These are phyloP conservation scores for Zaprionus lineosus DNA, from an alignment of 2,888 invertebrate genomes.

Conservation along the genomic window DNA sequence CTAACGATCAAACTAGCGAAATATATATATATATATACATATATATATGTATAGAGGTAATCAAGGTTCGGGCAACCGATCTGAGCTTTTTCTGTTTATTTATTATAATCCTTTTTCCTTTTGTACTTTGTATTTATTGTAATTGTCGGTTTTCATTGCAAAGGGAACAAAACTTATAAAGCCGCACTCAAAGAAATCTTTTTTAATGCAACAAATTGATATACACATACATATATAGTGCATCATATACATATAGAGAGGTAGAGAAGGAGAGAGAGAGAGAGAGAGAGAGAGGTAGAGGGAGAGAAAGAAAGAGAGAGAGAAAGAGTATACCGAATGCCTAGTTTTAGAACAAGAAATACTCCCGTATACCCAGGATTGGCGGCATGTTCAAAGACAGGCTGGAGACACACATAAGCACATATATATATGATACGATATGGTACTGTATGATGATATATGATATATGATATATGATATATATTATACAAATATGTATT, in stretches of 20 bases:
- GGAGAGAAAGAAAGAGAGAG: too few species aligned
- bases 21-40: not conserved
- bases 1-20: not conserved
- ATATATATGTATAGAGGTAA: conserved; percentile 15
- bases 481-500: conserved; percentile 38
- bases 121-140: conserved; percentile 15
- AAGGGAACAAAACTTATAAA: conserved; percentile 63
- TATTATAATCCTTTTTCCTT: not conserved
- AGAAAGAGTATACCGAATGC: conserved; percentile 12
- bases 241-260: conserved; percentile 24
- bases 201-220: conserved; percentile 32
- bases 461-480: conserved; percentile 25
- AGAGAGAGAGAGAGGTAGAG: too few species aligned
- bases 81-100: conserved; percentile 1
- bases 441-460: conserved; percentile 20
- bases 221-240: conserved; percentile 17
- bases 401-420: conserved; percentile 10
- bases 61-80: conserved; percentile 9
- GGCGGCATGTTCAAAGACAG: conserved; percentile 28
- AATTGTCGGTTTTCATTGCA: conserved; percentile 57
- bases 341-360: conserved; percentile 40
- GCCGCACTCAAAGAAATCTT: conserved; percentile 27
- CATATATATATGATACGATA: conserved; percentile 6
- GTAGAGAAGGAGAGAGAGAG: too few species aligned
- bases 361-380: conserved; percentile 47